A percentile compares a stretch with the other conserved stretches of the same genome.
Evolutionary conservation across 2,797 vertebrate genomes (phyloP).

Genomic region (Lepus townsendii): DNA sequence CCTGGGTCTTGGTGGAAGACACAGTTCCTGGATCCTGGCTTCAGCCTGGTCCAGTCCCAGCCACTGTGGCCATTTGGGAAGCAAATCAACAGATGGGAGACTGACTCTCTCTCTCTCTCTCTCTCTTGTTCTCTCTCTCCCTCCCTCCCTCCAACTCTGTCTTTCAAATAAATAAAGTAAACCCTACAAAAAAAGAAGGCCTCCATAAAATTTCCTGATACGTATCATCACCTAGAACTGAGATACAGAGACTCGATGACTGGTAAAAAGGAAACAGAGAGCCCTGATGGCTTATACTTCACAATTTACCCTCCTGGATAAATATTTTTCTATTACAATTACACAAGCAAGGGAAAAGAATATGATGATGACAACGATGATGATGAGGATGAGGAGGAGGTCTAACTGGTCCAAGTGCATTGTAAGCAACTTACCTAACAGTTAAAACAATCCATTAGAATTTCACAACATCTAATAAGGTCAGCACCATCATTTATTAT

Average conservation of each 20-base stretch:
- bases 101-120: too few species aligned
- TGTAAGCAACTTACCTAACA: background rate
- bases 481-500: background rate
- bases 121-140: too few species aligned
- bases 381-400: background rate
- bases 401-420: background rate
- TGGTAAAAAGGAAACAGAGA: background rate
- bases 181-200: too few species aligned
- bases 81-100: too few species aligned
- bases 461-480: background rate
- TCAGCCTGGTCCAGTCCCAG: too few species aligned
- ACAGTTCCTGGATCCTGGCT: too few species aligned
- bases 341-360: background rate
- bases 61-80: too few species aligned
- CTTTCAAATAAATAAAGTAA: too few species aligned
- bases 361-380: background rate
- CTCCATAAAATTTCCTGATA: background rate
- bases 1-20: too few species aligned
- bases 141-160: too few species aligned
- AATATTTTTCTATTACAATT: background rate
- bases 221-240: background rate
- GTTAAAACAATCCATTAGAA: background rate
- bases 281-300: background rate
- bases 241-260: background rate
- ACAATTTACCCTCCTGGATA: background rate